Evolutionary conservation across 2,113 vertebrate genomes (phyloP).

Genomic region (Mustela lutreola): DNA sequence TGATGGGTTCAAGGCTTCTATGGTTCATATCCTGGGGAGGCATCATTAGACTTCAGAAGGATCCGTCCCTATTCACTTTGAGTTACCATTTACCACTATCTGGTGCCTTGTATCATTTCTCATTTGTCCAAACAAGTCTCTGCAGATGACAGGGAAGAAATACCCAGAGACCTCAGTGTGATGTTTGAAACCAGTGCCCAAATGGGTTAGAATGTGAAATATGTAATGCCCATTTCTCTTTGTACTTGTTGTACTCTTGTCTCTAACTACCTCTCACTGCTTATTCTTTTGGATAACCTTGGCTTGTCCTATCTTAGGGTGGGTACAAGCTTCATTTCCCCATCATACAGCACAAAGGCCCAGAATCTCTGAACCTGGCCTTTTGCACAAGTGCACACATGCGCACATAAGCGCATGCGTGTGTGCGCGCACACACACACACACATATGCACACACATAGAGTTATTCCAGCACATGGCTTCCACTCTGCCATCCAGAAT

Average conservation of each 20-base stretch:
- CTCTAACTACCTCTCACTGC: slow-evolving; percentile 57
- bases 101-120: neutral
- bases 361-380: slow-evolving; percentile 4
- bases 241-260: slow-evolving; percentile 57
- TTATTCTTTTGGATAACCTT: slow-evolving; percentile 22
- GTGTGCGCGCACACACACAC: slow-evolving; percentile 35
- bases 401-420: too few species aligned
- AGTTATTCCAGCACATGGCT: slow-evolving; percentile 94
- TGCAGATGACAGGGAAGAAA: slow-evolving; percentile 91
- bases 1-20: neutral
- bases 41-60: neutral
- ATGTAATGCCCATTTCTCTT: slow-evolving; percentile 80
- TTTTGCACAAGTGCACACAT: neutral
- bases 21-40: neutral
- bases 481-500: slow-evolving; percentile 93
- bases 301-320: neutral
- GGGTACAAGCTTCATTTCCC: neutral
- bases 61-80: neutral
- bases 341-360: neutral
- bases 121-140: slow-evolving; percentile 88
- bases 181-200: slow-evolving; percentile 93
- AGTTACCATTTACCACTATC: neutral
- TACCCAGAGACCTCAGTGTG: slow-evolving; percentile 90
- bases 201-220: slow-evolving; percentile 90
- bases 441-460: neutral